Evolutionary conservation across 2,113 vertebrate species (phyloP), one percentile per base, ranked within the genome.

Genomic region (Tringa solitaria): DNA sequence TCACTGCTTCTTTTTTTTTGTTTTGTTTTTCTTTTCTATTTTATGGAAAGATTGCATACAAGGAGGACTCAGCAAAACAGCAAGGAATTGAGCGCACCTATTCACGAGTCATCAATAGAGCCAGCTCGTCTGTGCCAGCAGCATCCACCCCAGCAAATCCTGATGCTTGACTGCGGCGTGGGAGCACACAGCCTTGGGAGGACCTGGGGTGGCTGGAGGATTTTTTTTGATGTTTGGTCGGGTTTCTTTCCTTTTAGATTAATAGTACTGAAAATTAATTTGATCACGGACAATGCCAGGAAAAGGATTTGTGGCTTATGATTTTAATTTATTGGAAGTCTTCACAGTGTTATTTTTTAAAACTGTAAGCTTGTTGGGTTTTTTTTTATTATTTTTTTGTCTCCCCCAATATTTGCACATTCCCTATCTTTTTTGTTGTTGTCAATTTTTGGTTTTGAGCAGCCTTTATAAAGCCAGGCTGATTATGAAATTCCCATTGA

Each of bases 51-150:
- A 98, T 98, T 97, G 89, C 33, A 0, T 98, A 83, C 98, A 97
- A 89, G 98, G 98, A 98, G 90, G 98, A 98, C 37, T 96, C 83
- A 0, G 86, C 98, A 99, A 99, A 98, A 73, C 98, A 97, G 53
- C 98, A 97, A 79, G 99, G 98, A 97, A 97, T 97, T 97, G 99
- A 99, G 83, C 98, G 98, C 90, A 97, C 98, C 83, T 99, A 97
- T 93, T 97, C 97, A 10, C 98, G 97, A 97, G 97, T 92, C 89
- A 84, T 96, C 97, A 98, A 43, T 92, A 98, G 95, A 95, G 56
- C 28, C n/a, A 95, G 90, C 30, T 56, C 84, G 0, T 74, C 94
- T 33, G 87, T 80, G 39, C 98, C 98, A 72, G 85, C 77, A 7
- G 85, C 96, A 8, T 14, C 64, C 22, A 39, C 96, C 54, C 95